A percentile compares a stretch with the other conserved stretches of the same genome.
Evolutionary conservation across 2,797 vertebrate genomes (phyloP).

Genomic region (Eulemur coronatus): DNA sequence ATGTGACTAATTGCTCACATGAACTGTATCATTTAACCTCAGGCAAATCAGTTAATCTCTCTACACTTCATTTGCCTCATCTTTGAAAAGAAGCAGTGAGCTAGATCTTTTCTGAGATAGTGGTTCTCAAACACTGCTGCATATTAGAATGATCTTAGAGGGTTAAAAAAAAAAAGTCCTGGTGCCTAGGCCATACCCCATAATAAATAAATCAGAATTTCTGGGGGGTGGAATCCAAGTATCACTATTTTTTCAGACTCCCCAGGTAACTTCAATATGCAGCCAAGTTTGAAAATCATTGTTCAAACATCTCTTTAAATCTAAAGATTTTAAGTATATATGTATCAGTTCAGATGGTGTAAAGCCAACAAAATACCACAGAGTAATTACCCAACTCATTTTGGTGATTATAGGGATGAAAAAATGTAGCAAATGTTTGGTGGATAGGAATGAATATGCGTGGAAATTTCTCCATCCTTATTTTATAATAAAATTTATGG

Average conservation of each 20-base stretch:
- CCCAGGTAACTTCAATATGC: not conserved
- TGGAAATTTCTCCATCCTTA: not conserved
- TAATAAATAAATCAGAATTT: not conserved
- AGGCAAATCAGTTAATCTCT: not conserved
- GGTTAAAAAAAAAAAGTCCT: not conserved
- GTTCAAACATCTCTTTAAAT: not conserved
- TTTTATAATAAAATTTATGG: not conserved
- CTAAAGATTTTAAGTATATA: not conserved
- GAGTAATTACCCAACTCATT: not conserved
- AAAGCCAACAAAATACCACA: not conserved
- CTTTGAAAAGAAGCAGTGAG: not conserved
- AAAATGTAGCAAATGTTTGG: not conserved
- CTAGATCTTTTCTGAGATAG: not conserved
- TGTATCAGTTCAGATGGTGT: not conserved
- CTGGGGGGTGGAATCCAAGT: fast-evolving
- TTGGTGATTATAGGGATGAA: not conserved
- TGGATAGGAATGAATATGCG: not conserved
- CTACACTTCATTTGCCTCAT: not conserved
- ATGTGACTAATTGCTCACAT: not conserved
- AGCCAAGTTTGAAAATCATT: not conserved
- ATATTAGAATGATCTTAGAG: not conserved
- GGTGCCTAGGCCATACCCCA: not conserved
- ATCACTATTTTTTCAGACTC: not conserved
- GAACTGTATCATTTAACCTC: not conserved
- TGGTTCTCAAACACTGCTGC: not conserved